A percentile compares a stretch with the other conserved stretches of the same genome.
Evolutionary conservation across 2,113 vertebrate genomes (phyloP).

Genomic region (Emberiza fucata): DNA sequence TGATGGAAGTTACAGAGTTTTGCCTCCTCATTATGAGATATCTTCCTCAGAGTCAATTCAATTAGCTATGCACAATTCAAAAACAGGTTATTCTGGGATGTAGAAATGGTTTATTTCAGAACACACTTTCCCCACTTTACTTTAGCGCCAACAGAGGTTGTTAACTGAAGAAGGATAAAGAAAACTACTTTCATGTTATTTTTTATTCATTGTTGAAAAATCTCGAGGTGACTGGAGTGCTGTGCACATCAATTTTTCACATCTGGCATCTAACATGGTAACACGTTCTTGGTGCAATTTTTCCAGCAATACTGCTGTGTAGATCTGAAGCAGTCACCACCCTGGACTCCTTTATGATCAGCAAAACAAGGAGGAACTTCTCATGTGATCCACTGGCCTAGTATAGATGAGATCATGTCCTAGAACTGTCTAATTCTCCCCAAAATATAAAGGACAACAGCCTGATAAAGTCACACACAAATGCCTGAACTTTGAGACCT

Average conservation of each 20-base stretch:
- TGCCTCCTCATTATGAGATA: background rate
- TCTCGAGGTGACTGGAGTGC: background rate
- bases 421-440: background rate
- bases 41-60: background rate
- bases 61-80: background rate
- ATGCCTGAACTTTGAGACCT: background rate
- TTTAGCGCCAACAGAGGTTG: background rate
- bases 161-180: background rate
- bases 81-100: background rate
- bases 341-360: background rate
- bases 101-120: background rate
- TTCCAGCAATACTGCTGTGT: background rate
- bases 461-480: background rate
- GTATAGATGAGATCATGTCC: background rate
- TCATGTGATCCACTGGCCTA: background rate
- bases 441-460: background rate
- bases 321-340: background rate
- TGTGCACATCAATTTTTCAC: background rate
- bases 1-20: background rate
- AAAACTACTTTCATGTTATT: background rate
- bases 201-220: background rate
- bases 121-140: background rate
- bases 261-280: background rate
- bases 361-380: background rate
- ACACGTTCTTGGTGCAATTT: background rate